These are phyloP conservation scores for Ephialtes manifestator DNA, from an alignment of 2,888 invertebrate species.

Conservation along the genomic window DNA sequence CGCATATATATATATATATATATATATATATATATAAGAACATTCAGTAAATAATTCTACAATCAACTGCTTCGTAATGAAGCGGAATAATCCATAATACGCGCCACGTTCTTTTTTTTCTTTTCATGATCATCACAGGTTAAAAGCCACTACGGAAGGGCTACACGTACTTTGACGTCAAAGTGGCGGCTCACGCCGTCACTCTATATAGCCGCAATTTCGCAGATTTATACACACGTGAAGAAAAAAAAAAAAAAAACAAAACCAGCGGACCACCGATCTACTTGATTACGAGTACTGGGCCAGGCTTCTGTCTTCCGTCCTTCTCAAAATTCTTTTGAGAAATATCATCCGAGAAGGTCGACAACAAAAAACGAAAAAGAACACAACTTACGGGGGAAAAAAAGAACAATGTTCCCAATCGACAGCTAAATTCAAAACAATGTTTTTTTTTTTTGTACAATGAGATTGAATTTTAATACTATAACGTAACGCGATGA, in stretches of 20 bases:
- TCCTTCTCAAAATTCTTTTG: conserved; percentile 11
- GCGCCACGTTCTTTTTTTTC: not conserved
- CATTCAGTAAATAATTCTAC: not conserved
- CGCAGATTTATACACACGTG: conserved; percentile 24
- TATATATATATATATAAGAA: too few relatives aligned
- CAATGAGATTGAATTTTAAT: not conserved
- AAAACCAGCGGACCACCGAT: conserved; percentile 33
- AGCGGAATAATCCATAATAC: conserved; percentile 1
- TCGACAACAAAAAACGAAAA: not conserved
- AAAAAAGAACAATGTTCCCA: not conserved
- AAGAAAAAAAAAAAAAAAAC: not conserved
- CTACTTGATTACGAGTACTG: conserved; percentile 21
- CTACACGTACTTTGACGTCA: conserved; percentile 83
- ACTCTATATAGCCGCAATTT: conserved; percentile 72
- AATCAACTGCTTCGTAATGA: conserved; percentile 6
- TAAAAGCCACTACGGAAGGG: conserved; percentile 80
- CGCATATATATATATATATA: too few relatives aligned
- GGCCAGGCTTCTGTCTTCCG: conserved; percentile 7
- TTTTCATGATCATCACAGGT: conserved; percentile 72
- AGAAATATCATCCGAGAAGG: conserved; percentile 1
- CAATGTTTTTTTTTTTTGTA: too few relatives aligned
- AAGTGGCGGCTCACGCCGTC: conserved; percentile 74
- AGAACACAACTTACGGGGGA: not conserved
- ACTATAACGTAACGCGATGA: not conserved
- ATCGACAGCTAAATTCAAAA: not conserved